A percentile compares a stretch with the other conserved stretches of the same genome.
phyloP scores from a whole-genome alignment of 2,797 vertebrate species.

The Furcifer pardalis region DNA sequence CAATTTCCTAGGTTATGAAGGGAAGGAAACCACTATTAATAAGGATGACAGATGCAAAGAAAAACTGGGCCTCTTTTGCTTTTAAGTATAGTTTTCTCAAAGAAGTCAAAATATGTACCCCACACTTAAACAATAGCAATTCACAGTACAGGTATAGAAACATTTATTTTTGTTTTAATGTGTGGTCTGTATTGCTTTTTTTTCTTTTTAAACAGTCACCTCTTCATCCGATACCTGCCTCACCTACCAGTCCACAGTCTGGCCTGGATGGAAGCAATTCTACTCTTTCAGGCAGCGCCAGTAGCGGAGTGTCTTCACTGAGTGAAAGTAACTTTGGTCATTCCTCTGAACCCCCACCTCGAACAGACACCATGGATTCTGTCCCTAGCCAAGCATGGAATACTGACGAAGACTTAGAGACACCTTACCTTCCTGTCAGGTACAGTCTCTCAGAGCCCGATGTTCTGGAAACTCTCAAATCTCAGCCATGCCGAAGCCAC shows the following conservation, averaged over 20 bases:
- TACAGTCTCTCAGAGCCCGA: constrained; percentile 95
- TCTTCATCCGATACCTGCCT: constrained; percentile 96
- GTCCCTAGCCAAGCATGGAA: constrained; percentile 96
- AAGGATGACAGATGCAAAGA: background rate
- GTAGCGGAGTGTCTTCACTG: constrained; percentile 96
- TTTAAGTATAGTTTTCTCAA: background rate
- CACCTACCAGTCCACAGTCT: constrained; percentile 98
- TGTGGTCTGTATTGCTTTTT: constrained; percentile 17
- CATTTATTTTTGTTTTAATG: constrained; percentile 48
- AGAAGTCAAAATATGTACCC: background rate
- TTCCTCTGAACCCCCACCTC: constrained; percentile 84
- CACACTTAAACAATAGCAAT: accelerated
- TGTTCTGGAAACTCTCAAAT: constrained; percentile 87
- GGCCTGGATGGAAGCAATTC: constrained; percentile 97
- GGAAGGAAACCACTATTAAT: background rate
- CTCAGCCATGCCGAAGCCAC: constrained; percentile 88
- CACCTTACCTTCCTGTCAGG: constrained; percentile 93
- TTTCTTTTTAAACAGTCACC: constrained; percentile 85
- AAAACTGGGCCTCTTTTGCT: background rate
- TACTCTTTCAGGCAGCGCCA: constrained; percentile 96
- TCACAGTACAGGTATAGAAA: background rate
- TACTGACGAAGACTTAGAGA: constrained; percentile 90
- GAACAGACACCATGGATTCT: constrained; percentile 90
- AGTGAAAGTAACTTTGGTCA: constrained; percentile 98
- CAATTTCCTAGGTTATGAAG: background rate